Percentiles rank a stretch among this genome's conserved stretches.
Conservation (phyloP, 2,888 invertebrate species). For the Tenodera sinensis region DNA sequence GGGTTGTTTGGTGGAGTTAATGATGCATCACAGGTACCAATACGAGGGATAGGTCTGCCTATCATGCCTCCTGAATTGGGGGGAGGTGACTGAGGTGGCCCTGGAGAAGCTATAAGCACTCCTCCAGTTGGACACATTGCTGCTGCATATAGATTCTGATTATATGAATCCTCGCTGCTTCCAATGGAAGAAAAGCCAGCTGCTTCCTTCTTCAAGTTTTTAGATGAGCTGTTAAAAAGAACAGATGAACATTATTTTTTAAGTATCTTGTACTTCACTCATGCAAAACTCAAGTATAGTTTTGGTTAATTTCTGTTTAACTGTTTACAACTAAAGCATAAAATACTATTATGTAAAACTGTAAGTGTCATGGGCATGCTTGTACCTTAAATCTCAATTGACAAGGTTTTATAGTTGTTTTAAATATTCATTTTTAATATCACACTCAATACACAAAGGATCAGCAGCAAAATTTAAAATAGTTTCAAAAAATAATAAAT, state of each 20-base stretch:
- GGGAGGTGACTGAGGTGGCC: background rate
- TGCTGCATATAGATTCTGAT: slow-evolving; percentile 40
- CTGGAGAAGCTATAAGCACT: background rate
- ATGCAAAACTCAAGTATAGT: too few species aligned
- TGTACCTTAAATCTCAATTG: too few species aligned
- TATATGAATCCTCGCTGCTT: slow-evolving; percentile 43
- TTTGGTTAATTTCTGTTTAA: too few species aligned
- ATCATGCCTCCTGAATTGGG: background rate
- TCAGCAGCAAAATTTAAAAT: too few species aligned
- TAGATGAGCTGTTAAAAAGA: slow-evolving; percentile 51
- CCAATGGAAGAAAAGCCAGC: slow-evolving; percentile 46
- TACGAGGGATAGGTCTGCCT: slow-evolving; percentile 23
- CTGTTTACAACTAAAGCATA: too few species aligned
- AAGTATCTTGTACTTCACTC: background rate
- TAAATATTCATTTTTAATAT: too few species aligned
- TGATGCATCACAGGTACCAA: slow-evolving; percentile 29
- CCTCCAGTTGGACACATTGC: slow-evolving; percentile 11
- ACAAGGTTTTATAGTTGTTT: too few species aligned
- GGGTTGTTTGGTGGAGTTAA: slow-evolving; percentile 31
- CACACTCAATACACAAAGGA: too few species aligned
- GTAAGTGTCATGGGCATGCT: too few species aligned
- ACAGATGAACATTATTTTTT: background rate
- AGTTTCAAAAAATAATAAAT: too few species aligned
- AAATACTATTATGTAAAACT: too few species aligned
- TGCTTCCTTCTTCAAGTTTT: slow-evolving; percentile 57